These are phyloP conservation scores for Oscheius onirici DNA, from an alignment of 2,888 invertebrate genomes.

Conservation along the genomic window DNA sequence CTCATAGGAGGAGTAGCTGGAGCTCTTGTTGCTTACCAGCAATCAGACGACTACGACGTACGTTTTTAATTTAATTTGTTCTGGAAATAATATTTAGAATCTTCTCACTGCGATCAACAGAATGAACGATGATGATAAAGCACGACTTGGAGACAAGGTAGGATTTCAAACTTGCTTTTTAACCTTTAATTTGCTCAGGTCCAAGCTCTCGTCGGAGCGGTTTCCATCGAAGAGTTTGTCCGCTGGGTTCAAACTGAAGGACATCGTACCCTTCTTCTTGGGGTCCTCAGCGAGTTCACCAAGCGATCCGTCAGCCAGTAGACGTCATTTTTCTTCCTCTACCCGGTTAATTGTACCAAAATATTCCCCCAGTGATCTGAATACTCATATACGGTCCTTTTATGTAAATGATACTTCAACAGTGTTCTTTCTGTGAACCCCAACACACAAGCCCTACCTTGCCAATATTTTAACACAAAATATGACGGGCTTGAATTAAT, in stretches of 20 bases:
- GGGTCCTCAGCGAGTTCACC: slow-evolving; percentile 33
- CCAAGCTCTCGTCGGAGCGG: slow-evolving; percentile 29
- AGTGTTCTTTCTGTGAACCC: no score
- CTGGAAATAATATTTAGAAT: background rate
- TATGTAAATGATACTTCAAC: background rate
- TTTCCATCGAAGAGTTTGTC: slow-evolving; percentile 31
- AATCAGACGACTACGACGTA: slow-evolving; percentile 28
- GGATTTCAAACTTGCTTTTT: background rate
- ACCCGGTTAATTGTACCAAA: background rate
- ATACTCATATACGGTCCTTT: background rate
- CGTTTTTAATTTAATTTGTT: background rate
- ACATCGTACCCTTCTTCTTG: slow-evolving; percentile 29
- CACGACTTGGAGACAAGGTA: slow-evolving; percentile 5
- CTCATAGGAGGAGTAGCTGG: slow-evolving; percentile 24
- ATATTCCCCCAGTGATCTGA: background rate
- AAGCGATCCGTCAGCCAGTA: background rate
- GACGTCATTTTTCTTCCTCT: background rate
- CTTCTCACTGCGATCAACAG: background rate
- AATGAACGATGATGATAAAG: slow-evolving; percentile 19
- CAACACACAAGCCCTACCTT: no score
- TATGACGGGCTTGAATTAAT: no score
- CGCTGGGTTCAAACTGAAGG: slow-evolving; percentile 33
- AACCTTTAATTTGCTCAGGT: slow-evolving; percentile 4
- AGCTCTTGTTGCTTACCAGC: slow-evolving; percentile 22
- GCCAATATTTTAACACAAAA: no score